Conservation (phyloP, 2,113 vertebrate genomes). For the Felis chaus region DNA sequence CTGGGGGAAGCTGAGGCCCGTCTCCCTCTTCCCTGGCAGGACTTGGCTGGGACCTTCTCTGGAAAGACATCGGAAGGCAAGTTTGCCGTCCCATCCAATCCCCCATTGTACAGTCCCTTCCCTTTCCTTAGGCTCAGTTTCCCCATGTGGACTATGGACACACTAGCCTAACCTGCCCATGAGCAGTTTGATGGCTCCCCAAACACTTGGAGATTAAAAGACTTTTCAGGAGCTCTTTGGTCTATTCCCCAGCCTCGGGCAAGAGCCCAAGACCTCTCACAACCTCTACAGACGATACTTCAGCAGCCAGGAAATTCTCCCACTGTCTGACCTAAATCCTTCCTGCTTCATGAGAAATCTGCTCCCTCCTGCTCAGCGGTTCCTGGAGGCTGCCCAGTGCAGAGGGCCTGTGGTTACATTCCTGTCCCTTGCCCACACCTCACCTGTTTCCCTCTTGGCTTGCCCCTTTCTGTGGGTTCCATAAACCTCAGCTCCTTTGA, state of each 20-base stretch:
- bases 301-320: conserved; percentile 60
- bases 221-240: not conserved
- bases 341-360: conserved; percentile 52
- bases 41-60: not conserved
- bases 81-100: no score
- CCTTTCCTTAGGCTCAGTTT: not conserved
- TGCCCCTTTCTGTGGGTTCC: not conserved
- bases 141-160: not conserved
- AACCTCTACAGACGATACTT: conserved; percentile 43
- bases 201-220: conserved; percentile 57
- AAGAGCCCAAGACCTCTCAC: conserved; percentile 44
- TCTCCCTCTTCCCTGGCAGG: not conserved
- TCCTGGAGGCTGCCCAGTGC: not conserved
- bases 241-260: conserved; percentile 33
- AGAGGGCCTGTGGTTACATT: not conserved
- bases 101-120: no score
- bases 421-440: not conserved
- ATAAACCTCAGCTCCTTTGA: not conserved
- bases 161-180: not conserved
- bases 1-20: not conserved
- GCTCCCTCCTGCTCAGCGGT: not conserved
- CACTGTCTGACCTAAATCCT: conserved; percentile 65
- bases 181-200: not conserved
- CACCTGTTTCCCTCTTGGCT: conserved; percentile 41
- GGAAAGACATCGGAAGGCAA: not conserved